These are phyloP conservation scores for Spatula versicolor DNA, from an alignment of 2,797 vertebrate species.

Conservation along the genomic window DNA sequence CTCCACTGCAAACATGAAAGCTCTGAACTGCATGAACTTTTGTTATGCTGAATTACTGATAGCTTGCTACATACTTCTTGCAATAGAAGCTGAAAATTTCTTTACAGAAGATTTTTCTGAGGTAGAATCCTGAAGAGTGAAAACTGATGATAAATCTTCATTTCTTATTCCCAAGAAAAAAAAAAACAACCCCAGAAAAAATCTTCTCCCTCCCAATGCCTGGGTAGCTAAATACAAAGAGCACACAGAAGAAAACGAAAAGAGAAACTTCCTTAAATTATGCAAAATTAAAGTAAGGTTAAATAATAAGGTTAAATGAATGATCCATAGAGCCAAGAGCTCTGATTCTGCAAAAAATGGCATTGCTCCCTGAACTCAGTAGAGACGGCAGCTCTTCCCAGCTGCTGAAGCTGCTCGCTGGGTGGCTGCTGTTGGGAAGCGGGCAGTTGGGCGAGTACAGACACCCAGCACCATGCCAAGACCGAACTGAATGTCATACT, in stretches of 20 bases:
- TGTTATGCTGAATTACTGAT: neutral
- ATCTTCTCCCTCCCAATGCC: neutral
- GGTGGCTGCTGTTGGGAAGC: accelerated
- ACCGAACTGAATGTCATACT: accelerated
- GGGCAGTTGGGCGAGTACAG: neutral
- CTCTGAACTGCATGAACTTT: slow-evolving; percentile 37
- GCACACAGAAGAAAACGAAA: neutral
- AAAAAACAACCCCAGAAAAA: slow-evolving; percentile 4
- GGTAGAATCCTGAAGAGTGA: neutral
- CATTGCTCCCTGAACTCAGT: neutral
- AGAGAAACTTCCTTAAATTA: neutral
- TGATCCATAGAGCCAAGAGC: neutral
- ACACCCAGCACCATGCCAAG: neutral
- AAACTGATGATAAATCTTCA: neutral
- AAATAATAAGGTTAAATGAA: neutral
- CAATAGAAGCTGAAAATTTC: neutral
- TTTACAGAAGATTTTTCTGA: neutral
- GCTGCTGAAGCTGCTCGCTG: neutral
- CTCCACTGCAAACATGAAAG: slow-evolving; percentile 12
- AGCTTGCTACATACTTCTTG: neutral
- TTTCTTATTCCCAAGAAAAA: neutral
- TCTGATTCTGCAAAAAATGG: neutral
- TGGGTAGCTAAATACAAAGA: neutral
- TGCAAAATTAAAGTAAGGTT: neutral
- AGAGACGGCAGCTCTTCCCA: neutral